Conservation (phyloP, 1,140 invertebrate species). For the Dufourea novaeangliae region DNA sequence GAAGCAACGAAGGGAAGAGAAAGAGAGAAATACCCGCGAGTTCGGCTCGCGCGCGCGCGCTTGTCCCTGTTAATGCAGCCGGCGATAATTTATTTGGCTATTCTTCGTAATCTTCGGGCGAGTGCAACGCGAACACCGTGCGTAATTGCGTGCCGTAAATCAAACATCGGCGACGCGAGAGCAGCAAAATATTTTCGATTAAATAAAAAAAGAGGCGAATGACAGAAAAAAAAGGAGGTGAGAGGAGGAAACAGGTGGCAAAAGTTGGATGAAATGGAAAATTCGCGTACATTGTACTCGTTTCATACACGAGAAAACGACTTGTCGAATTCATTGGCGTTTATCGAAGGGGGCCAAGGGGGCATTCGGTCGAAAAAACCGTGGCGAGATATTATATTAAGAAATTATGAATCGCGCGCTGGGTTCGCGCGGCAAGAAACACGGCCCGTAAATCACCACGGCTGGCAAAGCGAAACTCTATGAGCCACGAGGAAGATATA, state of each 20-base stretch:
- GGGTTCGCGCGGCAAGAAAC: conserved; percentile 29
- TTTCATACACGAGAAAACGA: too few relatives aligned
- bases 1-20: conserved; percentile 16
- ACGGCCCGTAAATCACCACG: conserved; percentile 27
- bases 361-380: background rate
- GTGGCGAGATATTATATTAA: conserved; percentile 6
- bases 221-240: background rate
- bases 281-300: too few relatives aligned
- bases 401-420: conserved; percentile 34
- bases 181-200: background rate
- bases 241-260: background rate
- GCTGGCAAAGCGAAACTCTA: conserved; percentile 38
- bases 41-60: background rate
- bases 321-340: too few relatives aligned
- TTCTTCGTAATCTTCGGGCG: background rate
- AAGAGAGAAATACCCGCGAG: too few relatives aligned
- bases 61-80: background rate
- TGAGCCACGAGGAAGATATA: conserved; percentile 53
- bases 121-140: background rate
- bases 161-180: conserved; percentile 17
- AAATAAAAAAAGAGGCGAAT: background rate
- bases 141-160: conserved; percentile 29
- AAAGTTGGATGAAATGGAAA: background rate
- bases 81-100: conserved; percentile 4
- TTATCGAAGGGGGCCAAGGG: too few relatives aligned